phyloP scores from a whole-genome alignment of 2,888 invertebrate genomes.

The Drosophila tripunctata region DNA sequence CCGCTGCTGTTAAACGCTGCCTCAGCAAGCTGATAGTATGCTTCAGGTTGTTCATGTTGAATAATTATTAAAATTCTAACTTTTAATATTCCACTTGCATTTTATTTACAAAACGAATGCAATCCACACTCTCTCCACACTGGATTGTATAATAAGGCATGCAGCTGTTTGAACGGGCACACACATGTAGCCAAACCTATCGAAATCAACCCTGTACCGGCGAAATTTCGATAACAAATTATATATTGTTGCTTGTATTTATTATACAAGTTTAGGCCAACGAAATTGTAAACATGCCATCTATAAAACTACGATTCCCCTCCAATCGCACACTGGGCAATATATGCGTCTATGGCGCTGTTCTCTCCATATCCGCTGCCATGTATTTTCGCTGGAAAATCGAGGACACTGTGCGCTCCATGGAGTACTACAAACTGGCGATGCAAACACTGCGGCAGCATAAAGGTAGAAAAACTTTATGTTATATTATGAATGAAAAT shows the following conservation, averaged over 20 bases:
- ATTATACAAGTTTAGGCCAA: conserved; percentile 48
- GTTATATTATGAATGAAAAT: background rate
- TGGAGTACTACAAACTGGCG: conserved; percentile 88
- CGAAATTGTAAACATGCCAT: conserved; percentile 25
- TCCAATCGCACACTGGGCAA: conserved; percentile 86
- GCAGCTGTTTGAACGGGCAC: conserved; percentile 26
- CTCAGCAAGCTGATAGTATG: conserved; percentile 40
- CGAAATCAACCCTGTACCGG: conserved; percentile 44
- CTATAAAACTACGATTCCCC: conserved; percentile 69
- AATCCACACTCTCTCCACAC: conserved; percentile 7
- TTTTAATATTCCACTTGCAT: conserved; percentile 10
- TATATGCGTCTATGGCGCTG: conserved; percentile 88
- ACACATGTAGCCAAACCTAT: conserved; percentile 37
- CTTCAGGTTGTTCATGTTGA: conserved; percentile 52
- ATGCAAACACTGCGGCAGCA: conserved; percentile 85
- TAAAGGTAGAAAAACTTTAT: conserved; percentile 55
- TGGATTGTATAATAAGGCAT: conserved; percentile 59
- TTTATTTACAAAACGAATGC: conserved; percentile 25
- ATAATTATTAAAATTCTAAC: conserved; percentile 2
- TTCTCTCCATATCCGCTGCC: conserved; percentile 84
- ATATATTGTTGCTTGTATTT: background rate
- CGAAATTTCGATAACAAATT: conserved; percentile 28
- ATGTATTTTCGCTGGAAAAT: conserved; percentile 85
- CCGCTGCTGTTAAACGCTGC: conserved; percentile 31
- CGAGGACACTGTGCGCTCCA: conserved; percentile 86